Conservation (phyloP, 2,113 vertebrate genomes). For the Chaetorhynchus papuensis region DNA sequence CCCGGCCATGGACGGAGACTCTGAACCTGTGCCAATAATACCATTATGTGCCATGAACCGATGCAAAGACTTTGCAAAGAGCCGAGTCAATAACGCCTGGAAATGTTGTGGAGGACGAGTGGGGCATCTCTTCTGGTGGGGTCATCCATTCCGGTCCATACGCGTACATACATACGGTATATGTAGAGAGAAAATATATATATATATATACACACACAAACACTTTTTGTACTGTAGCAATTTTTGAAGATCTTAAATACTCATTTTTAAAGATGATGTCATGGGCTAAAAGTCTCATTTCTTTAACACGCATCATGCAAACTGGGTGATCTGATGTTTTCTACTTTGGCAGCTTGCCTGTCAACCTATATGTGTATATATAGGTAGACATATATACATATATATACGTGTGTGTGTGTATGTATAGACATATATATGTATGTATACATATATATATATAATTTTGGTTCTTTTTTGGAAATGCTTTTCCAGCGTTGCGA, state of each 20-base stretch:
- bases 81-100: conserved; percentile 2
- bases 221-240: conserved; percentile 78
- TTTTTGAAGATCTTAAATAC: conserved; percentile 77
- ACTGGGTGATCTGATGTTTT: conserved; percentile 65
- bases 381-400: conserved; percentile 19
- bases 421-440: conserved; percentile 41
- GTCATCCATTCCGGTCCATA: conserved; percentile 69
- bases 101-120: conserved; percentile 24
- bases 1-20: conserved; percentile 77
- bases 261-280: conserved; percentile 74
- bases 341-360: conserved; percentile 66
- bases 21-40: conserved; percentile 99
- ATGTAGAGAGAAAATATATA: conserved; percentile 61
- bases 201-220: conserved; percentile 60
- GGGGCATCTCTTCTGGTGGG: conserved; percentile 64
- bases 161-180: conserved; percentile 60
- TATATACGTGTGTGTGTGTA: conserved; percentile 43
- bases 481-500: neutral
- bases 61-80: conserved; percentile 66
- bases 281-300: conserved; percentile 63
- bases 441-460: conserved; percentile 28
- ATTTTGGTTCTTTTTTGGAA: conserved; percentile 40
- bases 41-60: conserved; percentile 97
- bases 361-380: conserved; percentile 24
- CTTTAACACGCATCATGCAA: conserved; percentile 59